These are phyloP conservation scores for Chrysogorgia sp. DNA, from an alignment of 92 coral and sea anemone genomes.

Conservation along the genomic window DNA sequence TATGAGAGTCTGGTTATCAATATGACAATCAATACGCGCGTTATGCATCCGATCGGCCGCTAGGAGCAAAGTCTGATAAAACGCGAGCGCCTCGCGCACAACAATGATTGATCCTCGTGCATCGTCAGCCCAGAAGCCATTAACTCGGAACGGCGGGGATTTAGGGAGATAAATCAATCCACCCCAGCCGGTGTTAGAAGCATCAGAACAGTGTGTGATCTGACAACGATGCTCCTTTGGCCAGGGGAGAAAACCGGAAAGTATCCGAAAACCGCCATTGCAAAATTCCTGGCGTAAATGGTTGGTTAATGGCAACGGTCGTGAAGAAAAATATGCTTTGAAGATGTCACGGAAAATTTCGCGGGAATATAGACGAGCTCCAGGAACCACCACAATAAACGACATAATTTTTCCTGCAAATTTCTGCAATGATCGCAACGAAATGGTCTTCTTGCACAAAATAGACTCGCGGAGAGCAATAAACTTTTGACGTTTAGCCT, in stretches of 20 bases:
- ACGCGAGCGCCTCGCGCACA: constrained; percentile 54
- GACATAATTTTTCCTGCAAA: constrained; percentile 44
- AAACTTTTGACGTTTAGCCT: constrained; percentile 49
- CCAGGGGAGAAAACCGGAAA: constrained; percentile 60
- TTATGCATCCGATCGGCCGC: background rate
- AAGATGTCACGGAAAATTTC: constrained; percentile 32
- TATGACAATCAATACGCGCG: background rate
- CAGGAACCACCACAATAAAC: constrained; percentile 49
- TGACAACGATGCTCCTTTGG: constrained; percentile 36
- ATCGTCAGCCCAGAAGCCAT: constrained; percentile 26
- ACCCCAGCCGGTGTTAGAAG: constrained; percentile 63
- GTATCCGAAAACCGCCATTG: no score
- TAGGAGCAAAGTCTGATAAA: constrained; percentile 28
- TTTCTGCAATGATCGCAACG: constrained; percentile 37
- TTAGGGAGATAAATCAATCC: constrained; percentile 32
- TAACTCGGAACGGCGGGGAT: background rate
- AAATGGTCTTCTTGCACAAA: constrained; percentile 40
- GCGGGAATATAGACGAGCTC: constrained; percentile 47
- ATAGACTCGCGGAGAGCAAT: constrained; percentile 42
- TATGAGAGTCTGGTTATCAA: constrained; percentile 15
- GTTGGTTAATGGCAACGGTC: background rate
- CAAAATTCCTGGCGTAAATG: background rate
- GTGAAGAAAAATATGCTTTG: background rate
- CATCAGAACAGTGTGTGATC: constrained; percentile 42
- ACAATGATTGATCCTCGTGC: constrained; percentile 43